These are phyloP conservation scores for Telmatherina bonti DNA, from an alignment of 2,797 vertebrate species.

Conservation along the genomic window DNA sequence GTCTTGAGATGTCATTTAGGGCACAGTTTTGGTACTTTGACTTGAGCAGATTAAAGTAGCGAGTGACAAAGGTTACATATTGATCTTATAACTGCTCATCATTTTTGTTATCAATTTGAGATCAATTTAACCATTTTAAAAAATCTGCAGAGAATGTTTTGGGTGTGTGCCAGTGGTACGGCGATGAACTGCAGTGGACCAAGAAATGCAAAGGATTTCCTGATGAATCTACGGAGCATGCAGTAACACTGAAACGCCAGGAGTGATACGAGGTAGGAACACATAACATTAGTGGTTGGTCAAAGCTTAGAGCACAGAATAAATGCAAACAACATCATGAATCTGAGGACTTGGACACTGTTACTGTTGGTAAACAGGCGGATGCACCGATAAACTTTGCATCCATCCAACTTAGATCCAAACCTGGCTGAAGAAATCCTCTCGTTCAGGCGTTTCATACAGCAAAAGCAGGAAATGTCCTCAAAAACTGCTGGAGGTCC, in stretches of 20 bases:
- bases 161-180: neutral
- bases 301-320: neutral
- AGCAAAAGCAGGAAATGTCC: too few species aligned
- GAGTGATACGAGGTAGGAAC: too few species aligned
- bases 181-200: neutral
- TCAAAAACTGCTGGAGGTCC: neutral
- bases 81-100: too few species aligned
- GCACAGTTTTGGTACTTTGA: neutral
- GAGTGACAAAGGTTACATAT: neutral
- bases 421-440: too few species aligned
- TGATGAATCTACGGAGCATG: neutral
- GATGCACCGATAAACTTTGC: rapidly evolving
- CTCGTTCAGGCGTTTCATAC: too few species aligned
- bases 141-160: slow-evolving; percentile 1
- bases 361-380: neutral
- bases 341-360: neutral
- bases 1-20: too few species aligned
- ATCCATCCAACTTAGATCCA: too few species aligned
- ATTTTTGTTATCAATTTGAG: neutral
- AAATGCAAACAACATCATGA: neutral
- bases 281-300: neutral
- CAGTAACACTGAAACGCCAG: neutral
- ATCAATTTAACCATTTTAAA: too few species aligned
- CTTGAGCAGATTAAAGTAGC: neutral
- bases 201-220: neutral